Evolutionary conservation across 2,113 vertebrate species (phyloP).

Genomic region (Martes martes): DNA sequence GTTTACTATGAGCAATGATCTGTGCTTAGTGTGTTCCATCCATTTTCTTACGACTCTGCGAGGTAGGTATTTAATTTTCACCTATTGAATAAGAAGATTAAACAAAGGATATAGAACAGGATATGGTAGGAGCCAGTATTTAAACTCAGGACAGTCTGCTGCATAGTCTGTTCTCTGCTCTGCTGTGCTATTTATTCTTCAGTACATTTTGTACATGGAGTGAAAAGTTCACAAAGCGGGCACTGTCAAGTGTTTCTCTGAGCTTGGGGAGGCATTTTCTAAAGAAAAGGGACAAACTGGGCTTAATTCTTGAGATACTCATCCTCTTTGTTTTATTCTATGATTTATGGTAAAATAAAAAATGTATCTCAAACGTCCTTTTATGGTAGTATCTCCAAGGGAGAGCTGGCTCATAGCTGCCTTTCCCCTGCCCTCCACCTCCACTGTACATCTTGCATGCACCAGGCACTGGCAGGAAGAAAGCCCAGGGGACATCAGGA

Average conservation of each 20-base stretch:
- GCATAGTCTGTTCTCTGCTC: no score
- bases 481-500: not conserved
- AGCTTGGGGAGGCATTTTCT: not conserved
- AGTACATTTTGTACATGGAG: not conserved
- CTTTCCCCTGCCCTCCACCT: no score
- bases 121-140: not conserved
- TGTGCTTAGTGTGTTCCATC: not conserved
- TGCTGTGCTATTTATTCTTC: not conserved
- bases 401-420: not conserved
- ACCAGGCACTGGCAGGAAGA: not conserved
- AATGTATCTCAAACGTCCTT: not conserved
- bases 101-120: not conserved
- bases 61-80: not conserved
- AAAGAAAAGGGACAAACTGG: not conserved
- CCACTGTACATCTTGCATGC: not conserved
- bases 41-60: not conserved
- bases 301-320: not conserved
- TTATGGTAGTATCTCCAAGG: not conserved
- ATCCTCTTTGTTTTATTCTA: not conserved
- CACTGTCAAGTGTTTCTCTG: not conserved
- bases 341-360: not conserved
- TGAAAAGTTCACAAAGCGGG: not conserved
- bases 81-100: not conserved
- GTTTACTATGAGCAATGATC: not conserved
- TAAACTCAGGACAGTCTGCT: not conserved